phyloP scores from a whole-genome alignment of 92 coral and sea anemone genomes.

The Phenganax marumi region DNA sequence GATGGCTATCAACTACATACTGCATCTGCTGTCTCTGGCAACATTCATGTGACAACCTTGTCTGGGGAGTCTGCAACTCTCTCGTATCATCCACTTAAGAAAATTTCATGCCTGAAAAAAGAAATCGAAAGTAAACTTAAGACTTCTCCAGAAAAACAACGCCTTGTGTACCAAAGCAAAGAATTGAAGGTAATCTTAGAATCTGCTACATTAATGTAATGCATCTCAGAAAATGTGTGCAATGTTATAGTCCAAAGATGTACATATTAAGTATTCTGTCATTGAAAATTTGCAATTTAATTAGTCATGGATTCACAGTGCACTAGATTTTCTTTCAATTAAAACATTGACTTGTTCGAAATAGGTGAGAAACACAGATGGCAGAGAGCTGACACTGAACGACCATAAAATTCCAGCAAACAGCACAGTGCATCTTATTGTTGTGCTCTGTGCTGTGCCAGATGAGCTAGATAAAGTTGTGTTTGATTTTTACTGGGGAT shows the following conservation, averaged over 20 bases:
- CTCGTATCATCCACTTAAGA: not conserved
- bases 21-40: constrained; percentile 1
- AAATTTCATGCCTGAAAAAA: not conserved
- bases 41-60: constrained; percentile 12
- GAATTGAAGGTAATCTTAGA: constrained; percentile 15
- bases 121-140: not conserved
- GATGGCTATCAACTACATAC: not conserved
- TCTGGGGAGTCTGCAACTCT: constrained; percentile 30
- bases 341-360: not conserved
- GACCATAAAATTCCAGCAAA: constrained; percentile 61
- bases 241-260: too few species aligned
- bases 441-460: constrained; percentile 57
- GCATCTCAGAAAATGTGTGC: not conserved
- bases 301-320: not conserved
- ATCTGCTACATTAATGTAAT: not conserved
- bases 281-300: not conserved
- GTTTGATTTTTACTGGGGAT: constrained; percentile 64
- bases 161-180: constrained; percentile 15
- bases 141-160: constrained; percentile 24
- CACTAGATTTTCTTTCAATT: not conserved
- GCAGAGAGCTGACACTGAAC: constrained; percentile 46
- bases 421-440: constrained; percentile 55
- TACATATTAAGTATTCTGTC: too few species aligned
- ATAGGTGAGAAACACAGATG: constrained; percentile 23
- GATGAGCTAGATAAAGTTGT: constrained; percentile 54